Evolutionary conservation across 1,140 invertebrate species (phyloP), one percentile per base, ranked within the genome.

Genomic region (Saccostrea echinata): DNA sequence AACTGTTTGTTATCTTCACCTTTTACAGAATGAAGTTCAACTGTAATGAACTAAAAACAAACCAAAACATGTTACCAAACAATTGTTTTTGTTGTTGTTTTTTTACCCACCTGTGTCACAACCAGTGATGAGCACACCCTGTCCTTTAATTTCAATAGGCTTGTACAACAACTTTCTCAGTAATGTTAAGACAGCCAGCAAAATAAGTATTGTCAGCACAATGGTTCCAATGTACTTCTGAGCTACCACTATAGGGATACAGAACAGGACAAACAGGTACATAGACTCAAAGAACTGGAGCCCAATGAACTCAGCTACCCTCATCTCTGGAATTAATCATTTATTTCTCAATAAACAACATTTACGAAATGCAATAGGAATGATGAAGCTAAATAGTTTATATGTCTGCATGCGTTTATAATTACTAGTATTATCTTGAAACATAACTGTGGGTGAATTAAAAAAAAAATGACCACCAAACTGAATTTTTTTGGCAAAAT

Each of bases 101-200:
- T 18, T 3, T 21, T 64, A 21, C 64, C 87, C 24, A 89, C 86
- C 85, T 84, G 87, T 88, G 52, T 91, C 86, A 84, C 88, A 90
- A 43, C 88, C 88, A 11, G 87, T 91, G 53, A 90, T 88, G 1
- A 89, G 27, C 6, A 88, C 88, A 51, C 88, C 80, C 55, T 88
- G 86, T 33, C 85, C 88, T 11, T 24, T 86, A 3, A 87, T 55
- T n/a, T 84, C 52, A 13, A 88, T 53, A 51, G 55, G 43, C 27
- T 84, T 85, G 24, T 52, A 53, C 21, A 64, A 51, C n/a, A 76
- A 61, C 55, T 82, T 88, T 55, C 76, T 88, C 53, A 57, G 21
- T 8, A 84, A 33, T 8, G 43, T 33, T 8, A 18, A 84, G 1
- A 61, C 11, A 27, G 43, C 53, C 43, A 61, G n/a, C 11, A 57